Percentiles rank a stretch among this genome's conserved stretches.
Conservation (phyloP, 2,888 invertebrate genomes). For the Nemotelus nigrinus region DNA sequence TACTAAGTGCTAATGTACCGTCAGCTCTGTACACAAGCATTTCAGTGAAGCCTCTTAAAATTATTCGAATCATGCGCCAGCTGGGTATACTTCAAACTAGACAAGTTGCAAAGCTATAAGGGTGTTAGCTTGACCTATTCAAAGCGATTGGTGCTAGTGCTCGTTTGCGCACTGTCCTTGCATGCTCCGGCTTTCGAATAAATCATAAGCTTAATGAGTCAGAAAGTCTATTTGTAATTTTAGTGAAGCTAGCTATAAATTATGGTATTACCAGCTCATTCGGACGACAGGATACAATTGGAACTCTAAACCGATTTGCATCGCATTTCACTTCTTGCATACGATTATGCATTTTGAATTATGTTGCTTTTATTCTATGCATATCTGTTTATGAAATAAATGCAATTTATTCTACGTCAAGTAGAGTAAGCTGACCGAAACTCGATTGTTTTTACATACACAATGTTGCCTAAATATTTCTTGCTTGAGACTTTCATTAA, state of each 20-base stretch:
- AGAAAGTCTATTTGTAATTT: slow-evolving; percentile 51
- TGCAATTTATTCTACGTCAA: too few relatives aligned
- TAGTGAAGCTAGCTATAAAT: slow-evolving; percentile 49
- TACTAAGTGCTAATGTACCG: background rate
- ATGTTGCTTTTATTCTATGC: too few relatives aligned
- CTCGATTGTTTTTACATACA: too few relatives aligned
- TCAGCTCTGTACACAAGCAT: background rate
- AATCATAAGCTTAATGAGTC: slow-evolving; percentile 51
- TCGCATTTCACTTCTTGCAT: background rate
- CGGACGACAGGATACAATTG: background rate
- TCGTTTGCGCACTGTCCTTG: background rate
- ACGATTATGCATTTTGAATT: too few relatives aligned
- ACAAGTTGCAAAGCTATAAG: background rate
- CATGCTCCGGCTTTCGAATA: slow-evolving; percentile 25
- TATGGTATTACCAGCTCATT: slow-evolving; percentile 50
- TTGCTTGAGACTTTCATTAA: too few relatives aligned
- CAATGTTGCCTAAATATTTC: too few relatives aligned
- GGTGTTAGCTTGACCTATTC: background rate
- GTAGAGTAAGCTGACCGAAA: too few relatives aligned
- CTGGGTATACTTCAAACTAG: background rate
- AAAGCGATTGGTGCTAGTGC: background rate
- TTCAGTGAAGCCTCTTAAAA: slow-evolving; percentile 2
- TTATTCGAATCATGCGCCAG: slow-evolving; percentile 36
- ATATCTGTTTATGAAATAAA: too few relatives aligned
- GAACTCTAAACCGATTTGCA: background rate